Evolutionary conservation across 2,113 vertebrate genomes (phyloP), one percentile per base, ranked within the genome.

Genomic region (Triplophysa dalaica): DNA sequence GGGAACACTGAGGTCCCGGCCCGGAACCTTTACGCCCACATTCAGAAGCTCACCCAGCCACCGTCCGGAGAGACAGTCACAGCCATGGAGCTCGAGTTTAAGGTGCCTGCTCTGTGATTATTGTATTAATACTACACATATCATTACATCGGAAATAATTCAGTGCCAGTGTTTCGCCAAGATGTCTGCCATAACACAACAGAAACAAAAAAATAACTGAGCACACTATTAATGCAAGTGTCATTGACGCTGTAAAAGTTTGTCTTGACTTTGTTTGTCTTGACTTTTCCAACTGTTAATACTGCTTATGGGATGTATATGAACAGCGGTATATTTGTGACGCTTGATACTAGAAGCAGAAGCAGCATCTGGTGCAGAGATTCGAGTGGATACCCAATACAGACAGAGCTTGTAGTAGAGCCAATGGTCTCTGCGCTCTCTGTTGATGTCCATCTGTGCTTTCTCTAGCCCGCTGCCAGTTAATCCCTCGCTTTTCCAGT

Each of bases 31-130:
- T 96, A 95, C 0, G 92, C 95, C 81, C 96, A 98, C 90, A 95
- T 98, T 90, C 96, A 98, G 93, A 97, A 95, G 87, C 94, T 99
- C 84, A 92, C 86, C 87, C 95, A 95, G 89, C 93, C 94, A 79
- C 91, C 94, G 8, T 87, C 92, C 0, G 95, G 96, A 33, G 96
- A 99, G 82, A 94, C 94, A 0, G 93, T 95, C 87, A 97, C 94
- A 2, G 80, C 89, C 80, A 96, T 99, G 96, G 97, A 98, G 87
- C 94, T 98, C 73, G 97, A 99, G 88, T 99, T 98, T 87, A 99
- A 99, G 96, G 97, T 98, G 84, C 83, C 86, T 38, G 2, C 66
- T 74, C 54, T 14, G 69, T 26, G 17, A 61, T 22, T 33, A 11
- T 62, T 60, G 29, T 14, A 33, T 60, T 22, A 48, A 64, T 26